Evolutionary conservation across 2,797 vertebrate genomes (phyloP).

Genomic region (Rhinatrema bivittatum): DNA sequence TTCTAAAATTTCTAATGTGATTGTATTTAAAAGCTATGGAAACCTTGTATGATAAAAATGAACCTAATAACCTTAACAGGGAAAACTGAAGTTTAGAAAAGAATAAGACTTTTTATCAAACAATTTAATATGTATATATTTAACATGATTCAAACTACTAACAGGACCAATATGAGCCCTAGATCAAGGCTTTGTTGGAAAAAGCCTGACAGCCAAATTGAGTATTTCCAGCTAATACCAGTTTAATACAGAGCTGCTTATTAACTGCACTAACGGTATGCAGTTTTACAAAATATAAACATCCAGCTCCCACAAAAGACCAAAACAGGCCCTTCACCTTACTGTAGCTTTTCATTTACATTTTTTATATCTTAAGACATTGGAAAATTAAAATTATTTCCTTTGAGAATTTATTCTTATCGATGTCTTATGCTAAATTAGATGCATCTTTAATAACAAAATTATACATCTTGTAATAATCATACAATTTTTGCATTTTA

Average conservation of each 20-base stretch:
- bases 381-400: conserved; percentile 20
- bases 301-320: conserved; percentile 16
- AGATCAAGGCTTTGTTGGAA: too few species aligned
- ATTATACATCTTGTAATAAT: conserved; percentile 10
- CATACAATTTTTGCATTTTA: conserved; percentile 26
- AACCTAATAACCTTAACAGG: not conserved
- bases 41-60: not conserved
- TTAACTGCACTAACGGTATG: too few species aligned
- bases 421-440: too few species aligned
- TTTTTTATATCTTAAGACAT: conserved; percentile 30
- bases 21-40: not conserved
- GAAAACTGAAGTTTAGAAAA: conserved; percentile 23
- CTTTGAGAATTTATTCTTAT: too few species aligned
- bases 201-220: too few species aligned
- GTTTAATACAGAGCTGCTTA: not conserved
- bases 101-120: too few species aligned
- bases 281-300: not conserved
- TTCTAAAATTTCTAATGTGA: not conserved
- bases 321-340: too few species aligned
- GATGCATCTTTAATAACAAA: conserved; percentile 2
- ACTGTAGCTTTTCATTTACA: conserved; percentile 30
- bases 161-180: too few species aligned
- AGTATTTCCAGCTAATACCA: too few species aligned
- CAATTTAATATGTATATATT: too few species aligned
- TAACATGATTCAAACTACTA: too few species aligned